Base-by-base conservation (phyloP, 2,797 vertebrate species). In the Brotula barbata region DNA sequence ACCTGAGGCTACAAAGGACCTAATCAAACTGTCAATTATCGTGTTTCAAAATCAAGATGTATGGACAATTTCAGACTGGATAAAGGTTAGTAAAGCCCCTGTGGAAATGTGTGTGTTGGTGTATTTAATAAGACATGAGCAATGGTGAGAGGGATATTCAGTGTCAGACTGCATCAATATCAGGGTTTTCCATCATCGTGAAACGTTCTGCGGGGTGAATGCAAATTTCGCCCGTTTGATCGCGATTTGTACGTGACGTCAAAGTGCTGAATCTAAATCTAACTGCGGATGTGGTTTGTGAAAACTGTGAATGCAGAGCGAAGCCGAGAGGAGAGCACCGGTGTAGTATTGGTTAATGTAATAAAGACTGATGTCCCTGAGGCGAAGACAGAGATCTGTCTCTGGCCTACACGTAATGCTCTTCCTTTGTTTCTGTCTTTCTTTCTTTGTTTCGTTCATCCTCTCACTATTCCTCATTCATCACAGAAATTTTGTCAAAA, bases 1-100 rank as follows among this genome's bases (percentile, higher is more conserved):
- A 61, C 87, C 85, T 47, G 1, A 47, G 78, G 88, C 82, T 48
- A 16, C 19, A 64, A 52, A 67, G 78, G 82, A 87, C 84, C 86
- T 88, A 85, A 85, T 86, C 77, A 75, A 77, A 61, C 69, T 87
- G 84, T 80, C 84, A 88, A 84, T 88, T 81, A 79, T n/a, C 60
- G 23, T 54, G 54, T 50, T 54, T 74, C 71, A 73, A 67, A 84
- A 82, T 64, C 59, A 80, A 78, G 84, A 86, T 58, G 59, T 74
- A 82, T 49, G 58, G 83, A 81, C 62, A 60, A 46, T 58, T 60
- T 67, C 50, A 72, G 68, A 61, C 40, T 61, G 68, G 52, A 50
- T 77, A 61, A 87, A 89, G 87, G 85, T 90, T 86, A 88, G 64
- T 62, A 10, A 58, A 66, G 56, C 64, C 64, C 64, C 17, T 5